Percentiles rank a stretch among this genome's conserved stretches.
phyloP scores from a whole-genome alignment of 2,113 vertebrate genomes.

The Naja naja region DNA sequence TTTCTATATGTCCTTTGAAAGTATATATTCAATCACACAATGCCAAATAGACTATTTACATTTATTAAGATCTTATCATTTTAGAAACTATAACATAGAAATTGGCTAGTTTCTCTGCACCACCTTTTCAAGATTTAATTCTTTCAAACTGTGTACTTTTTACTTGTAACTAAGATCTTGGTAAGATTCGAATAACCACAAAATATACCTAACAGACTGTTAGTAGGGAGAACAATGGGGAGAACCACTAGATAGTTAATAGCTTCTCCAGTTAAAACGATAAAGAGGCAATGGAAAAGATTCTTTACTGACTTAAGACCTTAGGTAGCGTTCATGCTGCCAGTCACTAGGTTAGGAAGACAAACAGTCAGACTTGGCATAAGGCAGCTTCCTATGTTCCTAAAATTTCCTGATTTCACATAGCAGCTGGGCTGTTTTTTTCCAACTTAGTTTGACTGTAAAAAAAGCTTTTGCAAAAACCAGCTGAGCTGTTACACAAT shows the following conservation, averaged over 20 bases:
- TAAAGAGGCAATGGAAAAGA: not conserved
- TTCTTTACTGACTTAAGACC: not conserved
- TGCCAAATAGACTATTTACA: not conserved
- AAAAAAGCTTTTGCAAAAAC: not conserved
- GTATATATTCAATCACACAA: not conserved
- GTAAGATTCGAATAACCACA: not conserved
- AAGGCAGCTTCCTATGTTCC: not conserved
- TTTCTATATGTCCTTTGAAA: not conserved
- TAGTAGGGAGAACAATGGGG: not conserved
- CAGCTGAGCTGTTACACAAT: conserved; percentile 11
- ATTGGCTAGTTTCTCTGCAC: not conserved
- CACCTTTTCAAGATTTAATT: not conserved
- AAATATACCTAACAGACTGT: not conserved
- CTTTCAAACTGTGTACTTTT: not conserved
- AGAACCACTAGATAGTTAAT: not conserved
- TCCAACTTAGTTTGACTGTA: not conserved
- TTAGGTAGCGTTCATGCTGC: not conserved
- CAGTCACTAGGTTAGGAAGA: not conserved
- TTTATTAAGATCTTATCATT: not conserved
- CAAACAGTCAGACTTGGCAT: not conserved
- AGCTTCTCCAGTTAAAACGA: not conserved
- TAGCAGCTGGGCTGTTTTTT: not conserved
- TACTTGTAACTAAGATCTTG: not conserved
- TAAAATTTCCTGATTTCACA: not conserved
- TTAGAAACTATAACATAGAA: not conserved